These are phyloP conservation scores for Disparrhopalites patrizii DNA, from an alignment of 2,888 invertebrate genomes.

Conservation along the genomic window DNA sequence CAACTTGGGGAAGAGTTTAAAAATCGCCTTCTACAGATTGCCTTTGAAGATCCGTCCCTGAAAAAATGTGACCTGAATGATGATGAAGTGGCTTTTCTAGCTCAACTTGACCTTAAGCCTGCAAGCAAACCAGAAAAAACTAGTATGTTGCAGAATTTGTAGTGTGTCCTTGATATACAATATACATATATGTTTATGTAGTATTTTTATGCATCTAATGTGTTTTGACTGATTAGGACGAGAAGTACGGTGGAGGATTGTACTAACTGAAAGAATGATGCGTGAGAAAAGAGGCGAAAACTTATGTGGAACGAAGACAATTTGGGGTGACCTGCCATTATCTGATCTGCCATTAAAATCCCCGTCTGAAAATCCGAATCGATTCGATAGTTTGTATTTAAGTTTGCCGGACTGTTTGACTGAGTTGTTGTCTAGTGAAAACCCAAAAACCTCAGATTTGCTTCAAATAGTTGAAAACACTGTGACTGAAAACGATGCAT, in stretches of 20 bases:
- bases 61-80: constrained; percentile 25
- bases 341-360: background rate
- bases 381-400: constrained; percentile 27
- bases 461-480: constrained; percentile 21
- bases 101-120: constrained; percentile 40
- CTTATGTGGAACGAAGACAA: constrained; percentile 32
- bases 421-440: no score
- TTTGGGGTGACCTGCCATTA: constrained; percentile 27
- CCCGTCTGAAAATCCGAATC: constrained; percentile 16
- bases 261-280: constrained; percentile 40
- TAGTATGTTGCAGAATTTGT: constrained; percentile 29
- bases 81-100: constrained; percentile 37
- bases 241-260: constrained; percentile 41
- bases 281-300: constrained; percentile 32
- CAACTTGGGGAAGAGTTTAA: constrained; percentile 35
- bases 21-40: constrained; percentile 35
- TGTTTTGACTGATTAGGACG: constrained; percentile 29
- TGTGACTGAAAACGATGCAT: background rate
- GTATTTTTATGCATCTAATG: background rate
- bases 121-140: constrained; percentile 37
- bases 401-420: constrained; percentile 23
- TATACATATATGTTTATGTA: background rate
- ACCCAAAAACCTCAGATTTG: constrained; percentile 28
- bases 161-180: background rate
- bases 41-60: constrained; percentile 43